phyloP scores from a whole-genome alignment of 2,113 vertebrate genomes.

The Malurus melanocephalus region DNA sequence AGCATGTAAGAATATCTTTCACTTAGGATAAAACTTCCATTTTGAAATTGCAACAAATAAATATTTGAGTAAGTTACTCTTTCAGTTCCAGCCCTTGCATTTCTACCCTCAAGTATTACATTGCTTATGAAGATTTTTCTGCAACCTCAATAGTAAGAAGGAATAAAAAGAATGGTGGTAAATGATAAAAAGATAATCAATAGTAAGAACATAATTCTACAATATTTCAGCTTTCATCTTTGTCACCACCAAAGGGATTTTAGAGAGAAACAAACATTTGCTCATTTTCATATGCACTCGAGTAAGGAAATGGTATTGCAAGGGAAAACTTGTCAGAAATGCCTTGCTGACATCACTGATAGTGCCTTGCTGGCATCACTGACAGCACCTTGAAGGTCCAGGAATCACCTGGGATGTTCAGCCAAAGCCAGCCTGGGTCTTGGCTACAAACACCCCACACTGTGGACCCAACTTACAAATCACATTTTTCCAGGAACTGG shows the following conservation, averaged over 20 bases:
- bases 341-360: slow-evolving; percentile 9
- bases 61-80: not conserved
- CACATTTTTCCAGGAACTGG: not conserved
- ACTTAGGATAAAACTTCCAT: not conserved
- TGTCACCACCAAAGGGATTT: slow-evolving; percentile 13
- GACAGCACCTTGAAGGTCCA: not conserved
- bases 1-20: not conserved
- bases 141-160: not conserved
- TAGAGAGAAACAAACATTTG: slow-evolving; percentile 44
- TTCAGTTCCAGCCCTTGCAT: not conserved
- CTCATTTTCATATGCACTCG: slow-evolving; percentile 3
- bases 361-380: not conserved
- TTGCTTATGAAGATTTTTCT: slow-evolving; percentile 41
- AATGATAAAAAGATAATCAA: slow-evolving; percentile 44
- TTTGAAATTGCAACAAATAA: slow-evolving; percentile 23
- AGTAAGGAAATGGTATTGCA: slow-evolving; percentile 39
- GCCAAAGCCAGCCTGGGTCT: slow-evolving; percentile 21
- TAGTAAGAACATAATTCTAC: slow-evolving; percentile 16
- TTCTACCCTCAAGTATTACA: slow-evolving; percentile 9
- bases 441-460: not conserved
- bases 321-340: slow-evolving; percentile 21
- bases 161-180: slow-evolving; percentile 52
- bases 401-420: slow-evolving; percentile 22
- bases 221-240: slow-evolving; percentile 47
- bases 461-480: not conserved